phyloP scores from a whole-genome alignment of 1,140 invertebrate species.

The Pogonus chalceus region DNA sequence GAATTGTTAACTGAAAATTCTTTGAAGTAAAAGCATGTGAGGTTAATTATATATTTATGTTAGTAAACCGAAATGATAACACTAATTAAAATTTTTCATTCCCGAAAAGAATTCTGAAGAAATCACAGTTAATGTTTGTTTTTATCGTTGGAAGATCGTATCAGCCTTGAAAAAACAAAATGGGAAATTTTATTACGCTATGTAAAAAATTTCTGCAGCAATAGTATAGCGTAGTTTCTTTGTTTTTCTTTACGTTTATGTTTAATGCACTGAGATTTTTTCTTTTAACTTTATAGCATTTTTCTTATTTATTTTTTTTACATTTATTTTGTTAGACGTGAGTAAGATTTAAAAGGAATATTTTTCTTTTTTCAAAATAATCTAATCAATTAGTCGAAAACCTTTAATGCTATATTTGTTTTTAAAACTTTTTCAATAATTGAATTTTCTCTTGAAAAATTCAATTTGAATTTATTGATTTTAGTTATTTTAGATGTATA shows the following conservation, averaged over 20 bases:
- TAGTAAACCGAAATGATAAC: not conserved
- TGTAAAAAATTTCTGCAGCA: not conserved
- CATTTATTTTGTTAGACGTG: too few species aligned
- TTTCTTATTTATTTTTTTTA: not conserved
- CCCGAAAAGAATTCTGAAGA: too few species aligned
- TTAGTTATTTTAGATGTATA: too few species aligned
- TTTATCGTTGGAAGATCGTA: not conserved
- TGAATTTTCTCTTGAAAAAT: too few species aligned
- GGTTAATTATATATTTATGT: too few species aligned
- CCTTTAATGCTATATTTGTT: not conserved
- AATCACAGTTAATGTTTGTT: too few species aligned
- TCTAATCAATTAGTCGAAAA: too few species aligned
- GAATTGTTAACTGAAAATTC: too few species aligned
- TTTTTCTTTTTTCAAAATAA: constrained; percentile 9
- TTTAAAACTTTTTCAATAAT: not conserved
- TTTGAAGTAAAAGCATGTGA: too few species aligned
- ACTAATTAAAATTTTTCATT: not conserved
- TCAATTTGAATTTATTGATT: too few species aligned
- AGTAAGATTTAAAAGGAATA: too few species aligned
- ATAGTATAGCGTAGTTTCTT: not conserved
- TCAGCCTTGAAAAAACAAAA: not conserved
- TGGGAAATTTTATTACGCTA: not conserved
- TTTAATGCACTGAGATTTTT: not conserved
- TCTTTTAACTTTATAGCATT: not conserved
- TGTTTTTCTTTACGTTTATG: not conserved